Conservation (phyloP, 2,113 vertebrate species). For the Ciconia stormi region DNA sequence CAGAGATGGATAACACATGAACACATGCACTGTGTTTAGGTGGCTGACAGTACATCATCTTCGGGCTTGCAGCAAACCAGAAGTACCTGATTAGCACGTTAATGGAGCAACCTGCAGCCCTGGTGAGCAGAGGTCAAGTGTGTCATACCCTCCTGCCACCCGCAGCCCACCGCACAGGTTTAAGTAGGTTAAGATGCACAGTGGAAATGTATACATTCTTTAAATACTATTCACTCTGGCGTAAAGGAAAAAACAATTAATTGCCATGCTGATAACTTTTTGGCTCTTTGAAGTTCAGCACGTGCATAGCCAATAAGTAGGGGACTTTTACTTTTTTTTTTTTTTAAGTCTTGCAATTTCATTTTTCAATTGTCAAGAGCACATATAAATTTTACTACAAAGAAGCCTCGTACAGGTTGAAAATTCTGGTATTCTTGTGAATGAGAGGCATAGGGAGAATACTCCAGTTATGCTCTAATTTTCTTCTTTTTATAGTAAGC, state of each 20-base stretch:
- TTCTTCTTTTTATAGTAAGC: not conserved
- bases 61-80: not conserved
- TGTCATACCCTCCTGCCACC: not conserved
- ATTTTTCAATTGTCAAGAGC: not conserved
- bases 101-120: not conserved
- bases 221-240: not conserved
- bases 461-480: not conserved
- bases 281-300: not conserved
- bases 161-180: not conserved
- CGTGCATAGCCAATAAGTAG: not conserved
- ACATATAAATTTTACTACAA: not conserved
- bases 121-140: not conserved
- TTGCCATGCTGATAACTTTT: not conserved
- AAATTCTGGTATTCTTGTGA: not conserved
- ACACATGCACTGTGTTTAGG: accelerated
- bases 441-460: not conserved
- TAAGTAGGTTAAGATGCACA: not conserved
- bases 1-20: accelerated
- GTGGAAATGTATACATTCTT: not conserved
- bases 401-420: not conserved
- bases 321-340: not conserved
- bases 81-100: not conserved
- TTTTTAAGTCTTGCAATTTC: not conserved
- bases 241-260: not conserved
- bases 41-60: not conserved